Evolutionary conservation across 2,888 invertebrate genomes (phyloP), one percentile per base, ranked within the genome.

Genomic region (Gnatocerus cornutus): DNA sequence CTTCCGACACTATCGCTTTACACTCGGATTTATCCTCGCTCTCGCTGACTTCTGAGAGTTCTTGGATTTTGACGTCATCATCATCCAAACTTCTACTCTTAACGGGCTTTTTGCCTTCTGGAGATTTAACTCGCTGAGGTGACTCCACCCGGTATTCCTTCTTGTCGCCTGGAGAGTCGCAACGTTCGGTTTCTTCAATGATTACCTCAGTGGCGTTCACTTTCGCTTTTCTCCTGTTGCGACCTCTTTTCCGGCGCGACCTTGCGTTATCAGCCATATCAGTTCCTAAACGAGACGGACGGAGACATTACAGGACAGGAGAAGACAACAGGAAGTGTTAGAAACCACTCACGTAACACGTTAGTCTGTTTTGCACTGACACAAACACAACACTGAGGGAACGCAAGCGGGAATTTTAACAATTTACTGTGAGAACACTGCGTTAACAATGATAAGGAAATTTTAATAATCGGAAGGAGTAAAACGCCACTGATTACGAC

Each of bases 1-100:
- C 89, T 82, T 92, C 92, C 39, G 89, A 87, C 9, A 93, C 86
- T 21, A 91, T 81, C 64, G 86, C 84, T 66, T 87, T 81, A 41
- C 85, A 74, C 33, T 75, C 75, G 67, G 77, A 75, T 74, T 78
- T 78, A 55, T 80, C 79, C 68, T 83, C 82, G 14, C 69, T 74
- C 69, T 81, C 82, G 66, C 78, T 80, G 0, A 76, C 72, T 68
- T 82, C 82, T 0, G 82, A 80, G 1, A 85, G 68, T 77, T 85
- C 85, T 69, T 84, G 83, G 5, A 85, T 85, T 78, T 83, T 83
- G 1, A 84, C 73, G 56, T 84, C 84, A 29, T 84, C 83, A 66
- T 83, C 83, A 67, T 85, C 85, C 12, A 85, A 73, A 73, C 85
- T 85, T 63, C 77, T 79, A 68, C 84, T 84, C 74, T 85, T 85